These are phyloP conservation scores for Scaeva pyrastri DNA, from an alignment of 2,888 invertebrate genomes.

Conservation along the genomic window DNA sequence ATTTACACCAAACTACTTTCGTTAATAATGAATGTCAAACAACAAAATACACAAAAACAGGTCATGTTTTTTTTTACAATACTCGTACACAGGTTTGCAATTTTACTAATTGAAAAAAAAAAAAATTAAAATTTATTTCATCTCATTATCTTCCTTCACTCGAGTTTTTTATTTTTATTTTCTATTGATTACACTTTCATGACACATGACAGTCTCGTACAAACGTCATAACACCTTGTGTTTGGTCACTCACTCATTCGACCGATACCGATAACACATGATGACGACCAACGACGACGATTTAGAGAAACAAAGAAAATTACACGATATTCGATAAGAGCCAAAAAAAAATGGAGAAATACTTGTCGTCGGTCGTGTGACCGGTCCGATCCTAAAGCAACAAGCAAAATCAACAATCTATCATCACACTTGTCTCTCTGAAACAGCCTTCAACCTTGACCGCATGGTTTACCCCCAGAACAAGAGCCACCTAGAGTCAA, in stretches of 20 bases:
- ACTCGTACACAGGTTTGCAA: not conserved
- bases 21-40: conserved; percentile 4
- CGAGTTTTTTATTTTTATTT: not conserved
- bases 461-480: conserved; percentile 25
- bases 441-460: conserved; percentile 61
- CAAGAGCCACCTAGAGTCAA: not conserved
- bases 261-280: conserved; percentile 31
- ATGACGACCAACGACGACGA: too few species aligned
- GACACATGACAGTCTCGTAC: conserved; percentile 23
- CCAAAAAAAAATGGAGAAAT: not conserved
- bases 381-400: conserved; percentile 35
- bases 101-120: conserved; percentile 11
- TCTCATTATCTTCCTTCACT: conserved; percentile 68
- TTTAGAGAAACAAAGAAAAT: conserved; percentile 19
- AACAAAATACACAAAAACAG: conserved; percentile 1
- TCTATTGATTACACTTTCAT: conserved; percentile 37
- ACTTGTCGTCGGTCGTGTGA: too few species aligned
- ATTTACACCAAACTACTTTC: conserved; percentile 51
- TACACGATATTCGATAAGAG: conserved; percentile 29
- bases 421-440: not conserved
- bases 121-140: conserved; percentile 28
- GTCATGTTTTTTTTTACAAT: conserved; percentile 16
- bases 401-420: conserved; percentile 20
- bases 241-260: conserved; percentile 31
- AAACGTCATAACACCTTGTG: conserved; percentile 17